These are phyloP conservation scores for Rhynchotus rufescens DNA, from an alignment of 2,797 vertebrate species.

Conservation along the genomic window DNA sequence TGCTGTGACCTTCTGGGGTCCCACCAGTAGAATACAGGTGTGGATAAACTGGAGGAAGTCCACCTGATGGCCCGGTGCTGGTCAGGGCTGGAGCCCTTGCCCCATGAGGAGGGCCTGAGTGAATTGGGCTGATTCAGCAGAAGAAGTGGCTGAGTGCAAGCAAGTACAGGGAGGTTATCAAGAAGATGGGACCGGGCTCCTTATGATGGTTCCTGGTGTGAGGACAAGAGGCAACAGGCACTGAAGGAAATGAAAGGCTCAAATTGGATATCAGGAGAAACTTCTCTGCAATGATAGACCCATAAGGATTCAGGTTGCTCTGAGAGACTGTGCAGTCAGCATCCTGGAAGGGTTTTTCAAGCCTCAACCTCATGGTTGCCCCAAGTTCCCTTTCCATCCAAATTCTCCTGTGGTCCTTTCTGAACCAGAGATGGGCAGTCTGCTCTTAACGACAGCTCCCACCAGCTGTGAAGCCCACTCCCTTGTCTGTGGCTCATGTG, in stretches of 20 bases:
- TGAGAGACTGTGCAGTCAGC: background rate
- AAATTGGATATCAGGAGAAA: background rate
- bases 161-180: background rate
- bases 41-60: background rate
- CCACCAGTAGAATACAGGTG: background rate
- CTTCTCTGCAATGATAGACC: background rate
- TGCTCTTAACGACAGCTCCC: background rate
- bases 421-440: constrained; percentile 20
- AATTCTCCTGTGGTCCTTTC: background rate
- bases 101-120: background rate
- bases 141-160: background rate
- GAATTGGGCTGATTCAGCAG: background rate
- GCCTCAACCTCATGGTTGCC: background rate
- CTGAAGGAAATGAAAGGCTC: background rate
- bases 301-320: background rate
- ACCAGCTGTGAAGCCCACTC: fast-evolving
- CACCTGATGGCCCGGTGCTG: fast-evolving
- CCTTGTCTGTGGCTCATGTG: background rate
- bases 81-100: background rate
- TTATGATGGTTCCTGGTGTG: background rate
- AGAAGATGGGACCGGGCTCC: background rate
- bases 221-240: background rate
- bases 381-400: background rate
- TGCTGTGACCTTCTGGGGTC: background rate
- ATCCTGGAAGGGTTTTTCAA: background rate